Conservation (phyloP, 2,113 vertebrate genomes). For the Isurus oxyrinchus region DNA sequence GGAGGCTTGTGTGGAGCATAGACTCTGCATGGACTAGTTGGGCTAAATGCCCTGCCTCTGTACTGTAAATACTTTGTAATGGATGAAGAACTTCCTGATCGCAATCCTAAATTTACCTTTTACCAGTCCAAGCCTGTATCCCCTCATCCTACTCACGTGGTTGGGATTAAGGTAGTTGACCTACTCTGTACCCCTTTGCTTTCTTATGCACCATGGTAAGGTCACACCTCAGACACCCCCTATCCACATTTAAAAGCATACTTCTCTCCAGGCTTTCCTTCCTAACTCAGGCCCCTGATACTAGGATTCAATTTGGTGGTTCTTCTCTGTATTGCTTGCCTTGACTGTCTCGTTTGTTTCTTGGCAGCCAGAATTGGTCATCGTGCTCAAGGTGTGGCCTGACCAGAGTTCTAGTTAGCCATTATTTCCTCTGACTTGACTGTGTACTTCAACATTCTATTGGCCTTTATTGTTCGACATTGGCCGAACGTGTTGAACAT, state of each 20-base stretch:
- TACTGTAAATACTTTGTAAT: neutral
- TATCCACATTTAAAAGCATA: neutral
- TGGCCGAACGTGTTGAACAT: neutral
- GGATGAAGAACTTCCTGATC: neutral
- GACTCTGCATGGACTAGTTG: neutral
- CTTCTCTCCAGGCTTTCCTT: neutral
- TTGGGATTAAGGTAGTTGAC: neutral
- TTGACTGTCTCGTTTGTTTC: neutral
- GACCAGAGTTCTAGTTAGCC: neutral
- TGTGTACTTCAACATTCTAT: neutral
- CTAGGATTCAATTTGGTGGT: neutral
- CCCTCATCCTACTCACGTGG: no score
- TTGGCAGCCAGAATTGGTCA: neutral
- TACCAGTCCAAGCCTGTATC: neutral
- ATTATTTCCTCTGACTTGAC: neutral
- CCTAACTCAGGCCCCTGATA: neutral
- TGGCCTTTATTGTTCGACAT: neutral
- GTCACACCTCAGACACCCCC: neutral
- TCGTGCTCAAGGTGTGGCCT: neutral
- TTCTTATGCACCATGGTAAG: neutral
- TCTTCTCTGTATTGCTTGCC: neutral
- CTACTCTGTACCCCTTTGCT: neutral
- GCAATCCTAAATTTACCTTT: neutral
- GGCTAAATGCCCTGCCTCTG: no score
- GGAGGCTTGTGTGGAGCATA: neutral